Percentiles rank a stretch among this genome's conserved stretches.
These are phyloP conservation scores for Spilogale gracilis DNA, from an alignment of 2,113 vertebrate genomes.

Conservation along the genomic window DNA sequence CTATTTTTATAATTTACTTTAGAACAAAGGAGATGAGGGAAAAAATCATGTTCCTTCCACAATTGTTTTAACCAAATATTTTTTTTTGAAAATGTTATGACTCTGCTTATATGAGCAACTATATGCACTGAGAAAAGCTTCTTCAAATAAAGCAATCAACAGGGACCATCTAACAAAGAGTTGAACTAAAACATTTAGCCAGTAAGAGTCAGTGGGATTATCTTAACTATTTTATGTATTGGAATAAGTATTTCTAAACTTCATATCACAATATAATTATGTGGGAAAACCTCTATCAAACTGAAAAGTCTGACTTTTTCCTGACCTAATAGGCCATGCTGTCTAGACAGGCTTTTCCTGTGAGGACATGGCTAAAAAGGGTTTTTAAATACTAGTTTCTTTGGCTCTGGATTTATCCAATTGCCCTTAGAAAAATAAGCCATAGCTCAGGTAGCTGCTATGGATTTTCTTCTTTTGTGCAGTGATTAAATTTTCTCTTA, in stretches of 20 bases:
- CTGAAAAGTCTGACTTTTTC: slow-evolving; percentile 30
- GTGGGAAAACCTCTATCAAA: slow-evolving; percentile 13
- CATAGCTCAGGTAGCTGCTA: slow-evolving; percentile 12
- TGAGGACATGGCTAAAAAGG: slow-evolving; percentile 36
- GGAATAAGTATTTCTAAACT: slow-evolving; percentile 42
- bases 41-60: slow-evolving; percentile 20
- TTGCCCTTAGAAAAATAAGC: slow-evolving; percentile 56
- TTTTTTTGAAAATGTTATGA: slow-evolving; percentile 34
- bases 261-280: slow-evolving; percentile 29
- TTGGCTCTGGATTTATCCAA: slow-evolving; percentile 1
- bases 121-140: not conserved
- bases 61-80: not conserved
- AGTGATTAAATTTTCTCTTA: slow-evolving; percentile 38
- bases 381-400: slow-evolving; percentile 39
- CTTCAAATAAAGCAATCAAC: slow-evolving; percentile 35
- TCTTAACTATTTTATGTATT: not conserved
- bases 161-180: slow-evolving; percentile 6
- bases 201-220: not conserved
- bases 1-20: slow-evolving; percentile 54
- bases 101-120: not conserved
- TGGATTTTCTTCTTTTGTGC: slow-evolving; percentile 15
- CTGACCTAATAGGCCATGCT: not conserved
- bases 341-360: not conserved
- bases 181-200: slow-evolving; percentile 34
- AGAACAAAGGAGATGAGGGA: slow-evolving; percentile 23